Evolutionary conservation across 2,888 invertebrate species (phyloP).

Genomic region (Drosophila siamana): DNA sequence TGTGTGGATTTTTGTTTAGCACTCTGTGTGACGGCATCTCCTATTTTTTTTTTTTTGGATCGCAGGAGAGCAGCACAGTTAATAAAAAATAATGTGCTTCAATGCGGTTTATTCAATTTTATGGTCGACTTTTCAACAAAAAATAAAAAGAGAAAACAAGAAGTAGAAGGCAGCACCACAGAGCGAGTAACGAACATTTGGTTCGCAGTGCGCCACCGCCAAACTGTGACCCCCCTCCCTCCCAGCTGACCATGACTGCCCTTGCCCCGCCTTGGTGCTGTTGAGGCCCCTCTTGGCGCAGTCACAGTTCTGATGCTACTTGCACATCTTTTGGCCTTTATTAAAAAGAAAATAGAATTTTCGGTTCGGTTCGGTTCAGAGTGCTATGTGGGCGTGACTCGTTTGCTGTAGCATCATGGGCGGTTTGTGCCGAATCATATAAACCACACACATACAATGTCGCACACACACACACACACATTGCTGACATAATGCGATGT

Average conservation of each 20-base stretch:
- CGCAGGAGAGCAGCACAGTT: constrained; percentile 58
- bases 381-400: constrained; percentile 54
- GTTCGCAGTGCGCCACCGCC: constrained; percentile 25
- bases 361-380: constrained; percentile 54
- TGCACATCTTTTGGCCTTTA: constrained; percentile 63
- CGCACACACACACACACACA: constrained; percentile 36
- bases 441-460: constrained; percentile 45
- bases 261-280: neutral
- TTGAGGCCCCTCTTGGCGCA: neutral
- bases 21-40: constrained; percentile 51
- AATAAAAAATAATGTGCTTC: constrained; percentile 81
- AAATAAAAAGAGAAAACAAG: too few species aligned
- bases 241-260: neutral
- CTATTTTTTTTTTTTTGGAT: constrained; percentile 5
- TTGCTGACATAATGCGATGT: constrained; percentile 61
- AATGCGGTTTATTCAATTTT: constrained; percentile 81
- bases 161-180: constrained; percentile 59
- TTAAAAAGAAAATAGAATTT: constrained; percentile 81
- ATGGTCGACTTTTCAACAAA: constrained; percentile 75
- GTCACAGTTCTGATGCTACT: constrained; percentile 6
- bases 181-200: constrained; percentile 31
- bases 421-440: constrained; percentile 61
- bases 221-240: neutral
- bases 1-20: constrained; percentile 72
- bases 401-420: constrained; percentile 41